These are phyloP conservation scores for Agonopterix arenella DNA, from an alignment of 2,888 invertebrate genomes.

Conservation along the genomic window DNA sequence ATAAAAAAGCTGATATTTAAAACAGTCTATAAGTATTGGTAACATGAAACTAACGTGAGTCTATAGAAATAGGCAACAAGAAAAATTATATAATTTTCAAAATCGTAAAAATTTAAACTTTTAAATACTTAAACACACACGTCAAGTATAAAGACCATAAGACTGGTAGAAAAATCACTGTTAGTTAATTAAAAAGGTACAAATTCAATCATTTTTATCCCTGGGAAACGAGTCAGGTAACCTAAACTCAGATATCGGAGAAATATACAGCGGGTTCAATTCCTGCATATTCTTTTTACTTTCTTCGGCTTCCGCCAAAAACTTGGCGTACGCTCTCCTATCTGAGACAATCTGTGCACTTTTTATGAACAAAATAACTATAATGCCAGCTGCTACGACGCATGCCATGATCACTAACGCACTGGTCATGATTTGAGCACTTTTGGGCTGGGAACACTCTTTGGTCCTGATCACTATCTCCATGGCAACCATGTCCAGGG, in stretches of 20 bases:
- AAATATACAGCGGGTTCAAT: slow-evolving; percentile 79
- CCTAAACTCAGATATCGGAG: slow-evolving; percentile 74
- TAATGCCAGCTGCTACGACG: slow-evolving; percentile 64
- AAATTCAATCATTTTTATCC: slow-evolving; percentile 26
- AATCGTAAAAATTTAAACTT: not conserved
- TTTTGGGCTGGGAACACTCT: slow-evolving; percentile 50
- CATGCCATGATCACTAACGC: slow-evolving; percentile 54
- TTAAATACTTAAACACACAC: not conserved
- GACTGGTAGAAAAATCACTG: not conserved
- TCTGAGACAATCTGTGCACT: slow-evolving; percentile 64
- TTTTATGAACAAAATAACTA: slow-evolving; percentile 55
- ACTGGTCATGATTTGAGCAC: slow-evolving; percentile 49
- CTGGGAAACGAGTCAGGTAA: slow-evolving; percentile 71
- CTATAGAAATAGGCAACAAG: too few relatives aligned
- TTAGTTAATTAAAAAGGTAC: slow-evolving; percentile 19
- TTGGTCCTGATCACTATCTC: slow-evolving; percentile 51
- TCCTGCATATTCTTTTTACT: slow-evolving; percentile 55
- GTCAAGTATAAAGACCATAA: not conserved
- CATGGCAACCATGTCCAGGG: slow-evolving; percentile 40
- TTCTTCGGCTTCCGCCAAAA: slow-evolving; percentile 58
- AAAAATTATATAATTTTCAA: too few relatives aligned
- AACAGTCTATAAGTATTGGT: too few relatives aligned
- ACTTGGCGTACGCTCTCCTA: slow-evolving; percentile 71
- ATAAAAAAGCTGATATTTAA: too few relatives aligned
- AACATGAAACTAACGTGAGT: too few relatives aligned